Evolutionary conservation across 2,113 vertebrate genomes (phyloP).

Genomic region (Hippocampus mohnikei): DNA sequence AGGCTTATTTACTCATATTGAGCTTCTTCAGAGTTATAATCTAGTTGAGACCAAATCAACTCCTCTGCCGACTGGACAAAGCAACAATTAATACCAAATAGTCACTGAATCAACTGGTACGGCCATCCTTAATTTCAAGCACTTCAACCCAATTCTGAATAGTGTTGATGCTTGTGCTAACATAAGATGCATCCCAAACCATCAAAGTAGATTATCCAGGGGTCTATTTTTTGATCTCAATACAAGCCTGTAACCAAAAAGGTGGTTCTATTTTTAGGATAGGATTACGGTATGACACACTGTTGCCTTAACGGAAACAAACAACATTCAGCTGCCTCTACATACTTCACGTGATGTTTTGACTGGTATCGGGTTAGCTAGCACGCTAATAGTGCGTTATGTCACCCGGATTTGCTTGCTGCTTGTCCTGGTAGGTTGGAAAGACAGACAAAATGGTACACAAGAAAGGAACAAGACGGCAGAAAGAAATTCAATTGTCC

Average conservation of each 20-base stretch:
- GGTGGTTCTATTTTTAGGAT: slow-evolving; percentile 2
- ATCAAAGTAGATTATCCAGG: not conserved
- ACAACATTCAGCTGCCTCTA: slow-evolving; percentile 6
- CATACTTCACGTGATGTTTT: not conserved
- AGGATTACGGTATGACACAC: not conserved
- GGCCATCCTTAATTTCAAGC: not conserved
- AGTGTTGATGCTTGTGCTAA: not conserved
- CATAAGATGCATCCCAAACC: not conserved
- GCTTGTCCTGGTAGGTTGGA: not conserved
- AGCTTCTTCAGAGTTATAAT: not conserved
- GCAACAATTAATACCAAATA: not conserved
- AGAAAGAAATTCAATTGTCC: not conserved
- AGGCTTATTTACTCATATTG: not conserved
- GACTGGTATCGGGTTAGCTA: not conserved
- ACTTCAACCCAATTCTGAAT: not conserved
- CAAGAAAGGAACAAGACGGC: not conserved
- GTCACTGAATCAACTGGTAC: not conserved
- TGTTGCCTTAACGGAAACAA: slow-evolving; percentile 1
- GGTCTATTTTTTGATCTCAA: not conserved
- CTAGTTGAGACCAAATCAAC: not conserved
- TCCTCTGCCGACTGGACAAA: not conserved
- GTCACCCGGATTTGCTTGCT: not conserved
- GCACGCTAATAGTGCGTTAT: not conserved
- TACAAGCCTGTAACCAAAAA: not conserved
- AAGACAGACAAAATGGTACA: not conserved